These are phyloP conservation scores for Saccopteryx leptura DNA, from an alignment of 2,113 vertebrate genomes.

Conservation along the genomic window DNA sequence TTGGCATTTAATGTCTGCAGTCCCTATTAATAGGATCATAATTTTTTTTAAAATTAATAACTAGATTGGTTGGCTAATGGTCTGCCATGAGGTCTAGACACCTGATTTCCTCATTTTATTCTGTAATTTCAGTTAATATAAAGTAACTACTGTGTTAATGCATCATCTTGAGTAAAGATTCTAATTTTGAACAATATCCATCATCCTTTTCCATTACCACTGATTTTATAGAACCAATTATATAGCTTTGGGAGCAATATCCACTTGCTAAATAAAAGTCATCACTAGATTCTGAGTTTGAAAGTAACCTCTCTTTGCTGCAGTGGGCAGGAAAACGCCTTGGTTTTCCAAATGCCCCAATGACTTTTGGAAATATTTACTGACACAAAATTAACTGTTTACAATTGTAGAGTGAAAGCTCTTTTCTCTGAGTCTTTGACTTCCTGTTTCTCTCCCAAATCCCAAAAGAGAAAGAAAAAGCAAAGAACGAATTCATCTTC, in stretches of 20 bases:
- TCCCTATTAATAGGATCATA: conserved; percentile 38
- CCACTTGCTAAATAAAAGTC: conserved; percentile 76
- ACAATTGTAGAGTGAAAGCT: conserved; percentile 87
- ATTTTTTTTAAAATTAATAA: not conserved
- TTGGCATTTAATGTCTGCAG: conserved; percentile 27
- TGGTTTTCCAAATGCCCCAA: conserved; percentile 78
- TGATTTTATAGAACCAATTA: not conserved
- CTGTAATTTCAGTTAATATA: not conserved
- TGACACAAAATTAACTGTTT: conserved; percentile 87
- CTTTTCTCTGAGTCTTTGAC: conserved; percentile 88
- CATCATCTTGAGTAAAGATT: not conserved
- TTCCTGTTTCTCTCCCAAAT: conserved; percentile 90
- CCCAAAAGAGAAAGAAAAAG: conserved; percentile 84
- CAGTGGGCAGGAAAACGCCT: conserved; percentile 64
- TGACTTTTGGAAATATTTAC: conserved; percentile 88
- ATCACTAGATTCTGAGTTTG: conserved; percentile 72
- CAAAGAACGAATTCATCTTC: conserved; percentile 86
- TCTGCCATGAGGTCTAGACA: not conserved
- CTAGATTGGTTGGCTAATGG: not conserved
- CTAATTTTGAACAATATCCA: not conserved
- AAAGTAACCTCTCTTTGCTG: conserved; percentile 79
- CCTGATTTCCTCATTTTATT: conserved; percentile 39
- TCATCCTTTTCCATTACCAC: not conserved
- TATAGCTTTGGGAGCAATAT: not conserved
- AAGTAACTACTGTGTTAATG: not conserved